phyloP scores from a whole-genome alignment of 2,797 vertebrate species.

The Valencia hispanica region DNA sequence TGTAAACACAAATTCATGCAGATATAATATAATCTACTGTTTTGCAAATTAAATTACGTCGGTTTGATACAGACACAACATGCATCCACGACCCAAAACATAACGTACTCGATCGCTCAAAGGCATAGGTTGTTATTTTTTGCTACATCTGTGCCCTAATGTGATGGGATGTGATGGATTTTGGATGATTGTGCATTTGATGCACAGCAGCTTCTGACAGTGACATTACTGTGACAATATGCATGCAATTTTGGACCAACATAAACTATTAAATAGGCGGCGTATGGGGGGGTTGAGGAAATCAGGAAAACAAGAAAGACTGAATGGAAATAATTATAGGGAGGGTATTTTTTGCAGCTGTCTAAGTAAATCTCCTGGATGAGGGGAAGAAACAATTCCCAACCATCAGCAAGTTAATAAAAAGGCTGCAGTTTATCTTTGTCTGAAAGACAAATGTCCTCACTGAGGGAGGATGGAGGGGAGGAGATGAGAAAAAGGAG shows the following conservation, averaged over 20 bases:
- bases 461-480: slow-evolving; percentile 61
- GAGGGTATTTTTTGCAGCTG: slow-evolving; percentile 62
- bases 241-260: slow-evolving; percentile 42
- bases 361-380: slow-evolving; percentile 70
- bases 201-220: slow-evolving; percentile 38
- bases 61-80: slow-evolving; percentile 31
- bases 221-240: slow-evolving; percentile 50
- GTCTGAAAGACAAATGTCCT: slow-evolving; percentile 80
- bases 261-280: slow-evolving; percentile 28
- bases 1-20: slow-evolving; percentile 35
- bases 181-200: slow-evolving; percentile 56
- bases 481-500: slow-evolving; percentile 45
- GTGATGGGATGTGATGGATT: slow-evolving; percentile 48
- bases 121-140: slow-evolving; percentile 24
- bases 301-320: slow-evolving; percentile 58
- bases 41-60: slow-evolving; percentile 43
- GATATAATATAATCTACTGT: slow-evolving; percentile 37
- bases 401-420: slow-evolving; percentile 83
- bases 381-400: slow-evolving; percentile 66
- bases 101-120: slow-evolving; percentile 19
- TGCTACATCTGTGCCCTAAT: slow-evolving; percentile 47
- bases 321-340: slow-evolving; percentile 61
- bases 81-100: slow-evolving; percentile 27
- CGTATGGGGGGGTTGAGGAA: slow-evolving; percentile 2
- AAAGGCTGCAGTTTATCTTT: slow-evolving; percentile 80